A percentile compares a stretch with the other conserved stretches of the same genome.
These are phyloP conservation scores for Nyctereutes procyonoides DNA, from an alignment of 2,113 vertebrate species.

Conservation along the genomic window DNA sequence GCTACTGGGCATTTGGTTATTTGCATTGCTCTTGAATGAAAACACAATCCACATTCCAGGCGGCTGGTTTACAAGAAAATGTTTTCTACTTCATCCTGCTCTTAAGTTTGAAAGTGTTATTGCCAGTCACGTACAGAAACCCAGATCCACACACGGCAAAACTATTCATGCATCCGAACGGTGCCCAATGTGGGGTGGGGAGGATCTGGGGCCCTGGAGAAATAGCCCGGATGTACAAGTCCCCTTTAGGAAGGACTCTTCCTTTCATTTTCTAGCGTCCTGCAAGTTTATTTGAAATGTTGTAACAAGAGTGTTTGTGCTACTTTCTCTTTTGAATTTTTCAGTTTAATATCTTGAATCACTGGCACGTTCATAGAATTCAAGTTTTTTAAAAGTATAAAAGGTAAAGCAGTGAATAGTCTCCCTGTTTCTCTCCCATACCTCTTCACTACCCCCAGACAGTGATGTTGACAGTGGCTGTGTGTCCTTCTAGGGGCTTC, in stretches of 20 bases:
- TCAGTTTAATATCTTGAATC: background rate
- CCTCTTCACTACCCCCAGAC: background rate
- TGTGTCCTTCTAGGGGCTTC: background rate
- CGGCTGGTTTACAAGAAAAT: background rate
- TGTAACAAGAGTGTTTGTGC: background rate
- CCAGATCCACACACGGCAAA: background rate
- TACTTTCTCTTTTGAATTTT: slow-evolving; percentile 9
- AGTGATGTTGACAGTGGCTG: background rate
- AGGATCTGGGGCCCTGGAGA: background rate
- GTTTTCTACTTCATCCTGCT: background rate
- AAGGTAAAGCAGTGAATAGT: background rate
- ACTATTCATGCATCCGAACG: background rate
- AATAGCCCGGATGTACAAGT: background rate
- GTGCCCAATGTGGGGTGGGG: background rate
- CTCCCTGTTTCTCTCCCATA: background rate
- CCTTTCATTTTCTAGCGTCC: background rate
- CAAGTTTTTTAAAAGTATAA: background rate
- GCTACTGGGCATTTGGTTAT: background rate
- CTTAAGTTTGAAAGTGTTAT: background rate
- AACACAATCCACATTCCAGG: background rate
- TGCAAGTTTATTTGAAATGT: background rate
- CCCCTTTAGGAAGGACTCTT: background rate
- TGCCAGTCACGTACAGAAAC: background rate
- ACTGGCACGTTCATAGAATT: background rate
- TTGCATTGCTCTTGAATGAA: slow-evolving; percentile 3